A percentile compares a stretch with the other conserved stretches of the same genome.
Conservation (phyloP, 2,797 vertebrate species). For the Pteropus rufus region DNA sequence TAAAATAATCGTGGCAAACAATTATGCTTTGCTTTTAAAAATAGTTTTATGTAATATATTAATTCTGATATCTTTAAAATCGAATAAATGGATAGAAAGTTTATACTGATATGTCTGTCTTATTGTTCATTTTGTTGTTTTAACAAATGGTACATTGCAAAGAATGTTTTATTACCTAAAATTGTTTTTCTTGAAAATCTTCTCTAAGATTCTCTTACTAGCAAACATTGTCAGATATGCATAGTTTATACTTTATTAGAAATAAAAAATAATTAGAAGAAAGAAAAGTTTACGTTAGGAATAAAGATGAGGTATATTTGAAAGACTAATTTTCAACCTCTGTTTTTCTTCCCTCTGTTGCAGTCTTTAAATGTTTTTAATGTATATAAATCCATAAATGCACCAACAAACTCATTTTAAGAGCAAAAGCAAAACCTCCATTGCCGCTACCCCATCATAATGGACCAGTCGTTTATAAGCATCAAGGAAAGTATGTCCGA, state of each 20-base stretch:
- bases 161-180: constrained; percentile 19
- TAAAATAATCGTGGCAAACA: constrained; percentile 1
- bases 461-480: background rate
- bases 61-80: constrained; percentile 22
- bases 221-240: background rate
- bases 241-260: background rate
- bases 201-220: background rate
- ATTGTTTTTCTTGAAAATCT: background rate
- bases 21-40: constrained; percentile 5
- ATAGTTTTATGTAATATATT: background rate
- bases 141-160: background rate
- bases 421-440: background rate
- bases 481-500: background rate
- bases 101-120: background rate
- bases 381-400: background rate
- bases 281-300: background rate
- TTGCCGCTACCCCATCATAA: background rate
- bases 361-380: background rate
- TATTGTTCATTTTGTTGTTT: constrained; percentile 23
- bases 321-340: background rate
- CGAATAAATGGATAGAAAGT: background rate
- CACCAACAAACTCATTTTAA: background rate
- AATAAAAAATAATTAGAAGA: background rate
- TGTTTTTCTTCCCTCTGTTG: background rate
- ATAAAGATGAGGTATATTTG: background rate